Evolutionary conservation across 2,888 invertebrate species (phyloP).

Genomic region (Ophioninae sp.): DNA sequence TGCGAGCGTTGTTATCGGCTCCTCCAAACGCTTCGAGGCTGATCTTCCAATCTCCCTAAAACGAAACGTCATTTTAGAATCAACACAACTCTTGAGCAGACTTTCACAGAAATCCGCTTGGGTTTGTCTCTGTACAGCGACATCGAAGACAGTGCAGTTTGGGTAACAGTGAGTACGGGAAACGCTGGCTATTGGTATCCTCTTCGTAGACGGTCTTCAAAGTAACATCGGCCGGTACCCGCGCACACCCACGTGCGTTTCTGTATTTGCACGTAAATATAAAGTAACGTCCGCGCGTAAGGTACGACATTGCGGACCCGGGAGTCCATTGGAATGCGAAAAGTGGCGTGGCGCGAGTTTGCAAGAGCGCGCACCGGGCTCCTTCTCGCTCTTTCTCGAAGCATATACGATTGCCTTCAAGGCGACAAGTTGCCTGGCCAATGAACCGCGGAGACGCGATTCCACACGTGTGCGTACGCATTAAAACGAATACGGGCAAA

Average conservation of each 20-base stretch:
- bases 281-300: slow-evolving; percentile 54
- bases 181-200: not conserved
- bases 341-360: slow-evolving; percentile 63
- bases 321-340: slow-evolving; percentile 71
- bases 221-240: not conserved
- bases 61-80: not conserved
- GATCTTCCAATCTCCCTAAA: not conserved
- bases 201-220: not conserved
- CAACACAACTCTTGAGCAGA: not conserved
- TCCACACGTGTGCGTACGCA: slow-evolving; percentile 26
- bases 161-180: not conserved
- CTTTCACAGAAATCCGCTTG: not conserved
- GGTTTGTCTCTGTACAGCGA: not conserved
- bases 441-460: slow-evolving; percentile 71
- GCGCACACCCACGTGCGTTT: not conserved
- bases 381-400: slow-evolving; percentile 49
- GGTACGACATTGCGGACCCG: slow-evolving; percentile 43
- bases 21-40: not conserved
- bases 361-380: slow-evolving; percentile 54
- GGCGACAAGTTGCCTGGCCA: slow-evolving; percentile 79
- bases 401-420: slow-evolving; percentile 73
- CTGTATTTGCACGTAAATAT: slow-evolving; percentile 37
- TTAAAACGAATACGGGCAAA: not conserved
- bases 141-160: not conserved
- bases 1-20: not conserved